Conservation (phyloP, 2,113 vertebrate genomes). For the Cheirogaleus medius region DNA sequence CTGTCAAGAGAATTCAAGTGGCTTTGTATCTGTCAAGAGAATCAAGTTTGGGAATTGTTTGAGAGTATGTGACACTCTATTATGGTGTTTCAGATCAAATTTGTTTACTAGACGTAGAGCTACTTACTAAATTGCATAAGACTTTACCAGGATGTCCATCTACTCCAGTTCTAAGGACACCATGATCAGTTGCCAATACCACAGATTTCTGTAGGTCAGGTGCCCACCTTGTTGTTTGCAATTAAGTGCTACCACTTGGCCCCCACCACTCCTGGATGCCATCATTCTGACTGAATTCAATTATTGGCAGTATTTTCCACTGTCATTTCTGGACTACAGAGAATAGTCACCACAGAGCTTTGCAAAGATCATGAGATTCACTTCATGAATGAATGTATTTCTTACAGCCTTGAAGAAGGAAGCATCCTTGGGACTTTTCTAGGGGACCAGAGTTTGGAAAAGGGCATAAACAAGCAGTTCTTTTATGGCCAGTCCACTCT, state of each 20-base stretch:
- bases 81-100: background rate
- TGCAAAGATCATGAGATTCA: background rate
- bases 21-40: background rate
- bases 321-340: background rate
- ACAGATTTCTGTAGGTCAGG: background rate
- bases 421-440: background rate
- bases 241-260: background rate
- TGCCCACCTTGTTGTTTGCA: background rate
- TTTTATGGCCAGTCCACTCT: background rate
- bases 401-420: background rate
- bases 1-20: background rate
- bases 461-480: background rate
- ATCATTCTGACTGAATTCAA: background rate
- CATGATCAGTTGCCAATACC: background rate
- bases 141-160: background rate
- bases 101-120: background rate
- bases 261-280: background rate
- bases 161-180: background rate
- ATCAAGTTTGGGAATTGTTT: background rate
- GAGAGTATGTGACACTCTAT: background rate
- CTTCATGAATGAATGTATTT: background rate
- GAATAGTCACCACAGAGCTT: background rate
- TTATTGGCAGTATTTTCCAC: background rate
- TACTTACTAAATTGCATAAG: background rate
- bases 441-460: background rate